A percentile compares a stretch with the other conserved stretches of the same genome.
Conservation (phyloP, 2,797 vertebrate genomes). For the Hylomyscus alleni region DNA sequence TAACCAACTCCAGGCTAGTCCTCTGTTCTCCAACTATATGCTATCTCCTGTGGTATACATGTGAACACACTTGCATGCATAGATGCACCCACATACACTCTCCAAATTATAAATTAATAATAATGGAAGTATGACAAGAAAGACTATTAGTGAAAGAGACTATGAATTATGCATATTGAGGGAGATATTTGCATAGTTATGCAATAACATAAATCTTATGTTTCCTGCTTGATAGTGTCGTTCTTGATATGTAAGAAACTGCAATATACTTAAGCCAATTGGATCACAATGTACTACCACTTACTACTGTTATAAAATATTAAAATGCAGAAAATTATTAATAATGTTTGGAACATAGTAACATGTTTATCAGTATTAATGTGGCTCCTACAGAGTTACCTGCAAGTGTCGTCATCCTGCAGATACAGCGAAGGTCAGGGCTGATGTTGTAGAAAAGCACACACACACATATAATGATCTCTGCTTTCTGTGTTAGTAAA, state of each 20-base stretch:
- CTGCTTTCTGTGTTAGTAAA: conserved; percentile 50
- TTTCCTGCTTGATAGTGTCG: not conserved
- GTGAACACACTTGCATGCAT: not conserved
- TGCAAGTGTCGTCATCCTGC: not conserved
- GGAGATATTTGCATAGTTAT: not conserved
- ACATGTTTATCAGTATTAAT: not conserved
- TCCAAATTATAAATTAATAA: not conserved
- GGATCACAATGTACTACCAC: not conserved
- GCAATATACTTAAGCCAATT: not conserved
- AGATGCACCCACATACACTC: not conserved
- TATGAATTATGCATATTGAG: not conserved
- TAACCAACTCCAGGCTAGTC: not conserved
- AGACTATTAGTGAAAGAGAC: not conserved
- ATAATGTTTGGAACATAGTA: not conserved
- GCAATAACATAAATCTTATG: not conserved
- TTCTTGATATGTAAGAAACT: not conserved
- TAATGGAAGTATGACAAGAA: not conserved
- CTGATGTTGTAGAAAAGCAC: not conserved
- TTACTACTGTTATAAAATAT: not conserved
- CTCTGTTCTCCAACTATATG: not conserved
- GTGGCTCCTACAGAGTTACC: not conserved
- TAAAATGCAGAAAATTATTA: not conserved
- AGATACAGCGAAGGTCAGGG: not conserved
- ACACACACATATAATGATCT: not conserved
- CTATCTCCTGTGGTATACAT: too few relatives aligned